Conservation (phyloP, 2,888 invertebrate genomes). For the Lagria hirta region DNA sequence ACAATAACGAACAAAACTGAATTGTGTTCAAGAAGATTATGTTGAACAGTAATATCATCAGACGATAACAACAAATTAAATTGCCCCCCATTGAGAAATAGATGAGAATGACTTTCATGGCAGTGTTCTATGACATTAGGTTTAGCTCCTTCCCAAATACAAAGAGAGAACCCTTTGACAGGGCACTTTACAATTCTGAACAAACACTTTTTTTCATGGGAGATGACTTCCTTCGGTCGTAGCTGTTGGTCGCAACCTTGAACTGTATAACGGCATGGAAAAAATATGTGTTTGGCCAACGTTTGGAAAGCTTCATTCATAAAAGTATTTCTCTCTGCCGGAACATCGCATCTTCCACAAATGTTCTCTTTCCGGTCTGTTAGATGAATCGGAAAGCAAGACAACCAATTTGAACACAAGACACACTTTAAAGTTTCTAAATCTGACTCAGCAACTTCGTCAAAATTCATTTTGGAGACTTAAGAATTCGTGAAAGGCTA, state of each 20-base stretch:
- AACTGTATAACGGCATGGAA: slow-evolving; percentile 9
- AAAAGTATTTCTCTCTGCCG: neutral
- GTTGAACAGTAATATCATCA: neutral
- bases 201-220: slow-evolving; percentile 4
- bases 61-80: no score
- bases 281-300: slow-evolving; percentile 5
- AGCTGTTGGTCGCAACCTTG: slow-evolving; percentile 1
- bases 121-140: slow-evolving; percentile 2
- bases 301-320: slow-evolving; percentile 6
- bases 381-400: slow-evolving; percentile 9
- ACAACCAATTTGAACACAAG: slow-evolving; percentile 4
- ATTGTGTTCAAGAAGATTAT: slow-evolving; percentile 2
- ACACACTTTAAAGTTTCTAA: slow-evolving; percentile 7
- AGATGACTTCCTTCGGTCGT: slow-evolving; percentile 1
- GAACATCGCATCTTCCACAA: slow-evolving; percentile 2
- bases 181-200: slow-evolving; percentile 4
- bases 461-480: no score
- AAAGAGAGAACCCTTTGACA: slow-evolving; percentile 1
- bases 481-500: no score
- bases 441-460: no score
- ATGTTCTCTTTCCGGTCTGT: slow-evolving; percentile 7
- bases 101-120: slow-evolving; percentile 6
- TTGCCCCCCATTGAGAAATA: slow-evolving; percentile 2
- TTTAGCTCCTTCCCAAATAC: slow-evolving; percentile 4
- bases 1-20: slow-evolving; percentile 2